A percentile compares a stretch with the other conserved stretches of the same genome.
phyloP scores from a whole-genome alignment of 92 coral and sea anemone species.

The Epizoanthus scotinus region DNA sequence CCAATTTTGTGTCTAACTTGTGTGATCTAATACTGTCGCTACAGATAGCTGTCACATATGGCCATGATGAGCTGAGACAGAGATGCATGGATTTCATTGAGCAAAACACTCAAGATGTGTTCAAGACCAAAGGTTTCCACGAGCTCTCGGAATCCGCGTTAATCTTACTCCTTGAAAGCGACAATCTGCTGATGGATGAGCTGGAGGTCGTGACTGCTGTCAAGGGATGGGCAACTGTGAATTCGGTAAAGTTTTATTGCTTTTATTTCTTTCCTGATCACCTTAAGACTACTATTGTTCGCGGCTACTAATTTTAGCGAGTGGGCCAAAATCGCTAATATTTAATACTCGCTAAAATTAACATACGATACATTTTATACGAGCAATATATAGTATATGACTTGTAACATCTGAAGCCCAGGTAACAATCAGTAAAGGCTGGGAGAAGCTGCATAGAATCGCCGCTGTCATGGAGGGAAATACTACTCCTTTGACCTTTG shows the following conservation, averaged over 20 bases:
- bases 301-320: too few species aligned
- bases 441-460: too few species aligned
- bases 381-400: too few species aligned
- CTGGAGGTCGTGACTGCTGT: slow-evolving; percentile 79
- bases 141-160: slow-evolving; percentile 89
- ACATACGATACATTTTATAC: too few species aligned
- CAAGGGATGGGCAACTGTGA: slow-evolving; percentile 98
- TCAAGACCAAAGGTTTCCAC: slow-evolving; percentile 91
- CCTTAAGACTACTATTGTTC: too few species aligned
- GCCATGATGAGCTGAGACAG: slow-evolving; percentile 80
- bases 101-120: slow-evolving; percentile 77
- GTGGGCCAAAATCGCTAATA: too few species aligned
- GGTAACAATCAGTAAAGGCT: too few species aligned
- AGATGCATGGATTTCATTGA: slow-evolving; percentile 85
- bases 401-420: too few species aligned
- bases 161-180: slow-evolving; percentile 70
- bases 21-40: background rate
- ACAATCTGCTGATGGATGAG: slow-evolving; percentile 90
- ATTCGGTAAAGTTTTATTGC: slow-evolving; percentile 65
- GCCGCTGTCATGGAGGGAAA: too few species aligned
- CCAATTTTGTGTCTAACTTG: too few species aligned
- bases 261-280: background rate
- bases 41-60: slow-evolving; percentile 93
- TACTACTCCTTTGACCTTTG: too few species aligned
- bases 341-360: too few species aligned